Percentiles rank a stretch among this genome's conserved stretches.
Conservation (phyloP, 92 coral and sea anemone genomes). For the Porites divaricata region DNA sequence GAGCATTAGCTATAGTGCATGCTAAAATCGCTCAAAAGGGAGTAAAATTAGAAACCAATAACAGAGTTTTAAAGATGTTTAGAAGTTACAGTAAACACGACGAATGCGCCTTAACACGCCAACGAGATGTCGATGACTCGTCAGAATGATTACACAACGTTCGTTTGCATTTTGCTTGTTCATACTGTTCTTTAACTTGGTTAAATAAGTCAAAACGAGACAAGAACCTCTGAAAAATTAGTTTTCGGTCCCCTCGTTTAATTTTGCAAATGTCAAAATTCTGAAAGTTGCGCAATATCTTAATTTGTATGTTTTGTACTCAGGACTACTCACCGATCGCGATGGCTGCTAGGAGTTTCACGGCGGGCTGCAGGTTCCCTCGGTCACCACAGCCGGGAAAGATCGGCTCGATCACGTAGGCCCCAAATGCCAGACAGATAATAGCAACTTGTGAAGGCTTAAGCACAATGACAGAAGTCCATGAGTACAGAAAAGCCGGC, state of each 20-base stretch:
- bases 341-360: slow-evolving; percentile 89
- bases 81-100: background rate
- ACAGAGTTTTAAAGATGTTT: too few species aligned
- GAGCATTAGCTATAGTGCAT: background rate
- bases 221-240: background rate
- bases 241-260: too few species aligned
- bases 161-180: background rate
- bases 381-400: slow-evolving; percentile 86
- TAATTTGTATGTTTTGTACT: slow-evolving; percentile 21
- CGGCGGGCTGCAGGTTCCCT: slow-evolving; percentile 70
- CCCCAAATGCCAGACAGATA: slow-evolving; percentile 93
- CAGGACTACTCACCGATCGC: slow-evolving; percentile 99
- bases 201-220: background rate
- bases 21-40: background rate
- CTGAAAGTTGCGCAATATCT: background rate
- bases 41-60: too few species aligned
- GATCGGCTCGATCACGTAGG: slow-evolving; percentile 93
- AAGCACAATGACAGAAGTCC: slow-evolving; percentile 94
- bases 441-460: slow-evolving; percentile 97
- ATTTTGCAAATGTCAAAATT: background rate
- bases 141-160: slow-evolving; percentile 8
- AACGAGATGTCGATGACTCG: background rate
- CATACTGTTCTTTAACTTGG: slow-evolving; percentile 2
- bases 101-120: background rate
- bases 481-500: slow-evolving; percentile 84